Evolutionary conservation across 2,888 invertebrate genomes (phyloP).

Genomic region (Bruchidius siliquastri): DNA sequence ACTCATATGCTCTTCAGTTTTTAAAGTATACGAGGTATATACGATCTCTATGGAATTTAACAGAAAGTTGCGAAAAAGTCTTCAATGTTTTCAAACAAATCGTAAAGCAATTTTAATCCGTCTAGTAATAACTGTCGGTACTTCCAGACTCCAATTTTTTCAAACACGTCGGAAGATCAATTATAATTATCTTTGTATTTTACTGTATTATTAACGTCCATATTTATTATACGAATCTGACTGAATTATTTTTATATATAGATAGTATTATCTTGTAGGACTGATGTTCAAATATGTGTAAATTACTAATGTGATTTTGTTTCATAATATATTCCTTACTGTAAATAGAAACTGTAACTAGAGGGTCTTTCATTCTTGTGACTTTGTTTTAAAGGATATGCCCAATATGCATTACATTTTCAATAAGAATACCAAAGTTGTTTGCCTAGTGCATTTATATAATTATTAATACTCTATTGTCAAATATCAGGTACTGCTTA

Average conservation of each 20-base stretch:
- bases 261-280: conserved; percentile 10
- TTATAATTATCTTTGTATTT: conserved; percentile 16
- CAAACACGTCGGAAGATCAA: conserved; percentile 14
- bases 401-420: background rate
- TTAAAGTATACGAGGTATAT: too few species aligned
- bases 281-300: conserved; percentile 14
- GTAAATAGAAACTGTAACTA: background rate
- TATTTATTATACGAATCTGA: conserved; percentile 31
- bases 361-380: background rate
- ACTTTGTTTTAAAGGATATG: background rate
- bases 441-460: background rate
- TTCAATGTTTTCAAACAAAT: background rate
- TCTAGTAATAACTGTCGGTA: background rate
- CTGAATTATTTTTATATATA: conserved; percentile 39
- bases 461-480: too few species aligned
- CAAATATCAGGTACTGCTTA: too few species aligned
- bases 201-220: conserved; percentile 35
- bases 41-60: background rate
- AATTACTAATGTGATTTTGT: conserved; percentile 18
- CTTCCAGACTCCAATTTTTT: background rate
- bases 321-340: conserved; percentile 2
- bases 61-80: background rate
- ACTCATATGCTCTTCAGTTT: too few species aligned
- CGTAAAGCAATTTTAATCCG: background rate
- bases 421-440: conserved; percentile 6